Base-by-base conservation (phyloP, 2,113 vertebrate species). In the Catharus minimus region DNA sequence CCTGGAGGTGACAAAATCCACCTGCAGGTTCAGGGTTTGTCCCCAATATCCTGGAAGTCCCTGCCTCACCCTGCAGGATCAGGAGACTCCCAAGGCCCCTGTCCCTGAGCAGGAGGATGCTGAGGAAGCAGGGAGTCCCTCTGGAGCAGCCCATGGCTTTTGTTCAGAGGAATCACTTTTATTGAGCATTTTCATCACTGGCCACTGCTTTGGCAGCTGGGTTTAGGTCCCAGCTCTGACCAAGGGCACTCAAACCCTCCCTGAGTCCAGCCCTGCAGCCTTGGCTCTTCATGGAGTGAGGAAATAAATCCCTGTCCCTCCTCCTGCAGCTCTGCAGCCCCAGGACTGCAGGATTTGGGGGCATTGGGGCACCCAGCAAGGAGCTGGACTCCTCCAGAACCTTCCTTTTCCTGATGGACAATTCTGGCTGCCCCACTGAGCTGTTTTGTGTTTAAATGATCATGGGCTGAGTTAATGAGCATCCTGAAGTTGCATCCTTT, bases 41-140 rank as follows among this genome's bases (percentile, higher is more conserved):
- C 46, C 20, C 30, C 46, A 0, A 0, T 2, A 3, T 14, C n/a
- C 28, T 41, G 52, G 72, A 13, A 17, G 57, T 7, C 2, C 44
- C 78, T 43, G 55, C 30, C 10, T 30, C 13, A 0, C n/a, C 17
- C 5, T 22, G 17, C 39, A 55, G 47, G 27, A 38, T 5, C 67
- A 38, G 67, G 27, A 14, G 13, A 6, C 19, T 24, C 61, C 49
- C 61, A 1, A 1, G 44, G 9, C 17, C 27, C 33, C 1, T 7
- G 38, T 13, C 39, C 68, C 3, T 0, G 26, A 9, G 78, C 30
- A 21, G 23, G 33, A 76, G 68, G 64, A 13, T 26, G 73, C 15
- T 72, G 71, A 2, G 2, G 32, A 3, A 49, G 64, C 13, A 3
- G 5, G 12, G 36, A 46, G 26, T 19, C 4, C 15, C 56, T 58